Conservation (phyloP, 2,797 vertebrate species). For the Octomys mimax region DNA sequence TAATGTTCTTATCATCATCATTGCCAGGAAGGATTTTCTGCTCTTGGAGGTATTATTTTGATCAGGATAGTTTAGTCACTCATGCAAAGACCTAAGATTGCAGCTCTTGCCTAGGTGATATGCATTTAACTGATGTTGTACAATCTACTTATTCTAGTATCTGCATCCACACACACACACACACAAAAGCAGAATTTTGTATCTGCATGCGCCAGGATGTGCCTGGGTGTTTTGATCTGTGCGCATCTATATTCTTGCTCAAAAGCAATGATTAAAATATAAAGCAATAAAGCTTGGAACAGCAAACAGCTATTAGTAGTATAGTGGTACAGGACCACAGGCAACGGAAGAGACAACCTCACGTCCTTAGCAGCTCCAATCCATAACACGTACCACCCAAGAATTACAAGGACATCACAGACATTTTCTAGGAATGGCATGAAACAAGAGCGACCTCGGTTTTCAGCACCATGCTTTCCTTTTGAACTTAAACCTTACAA, state of each 20-base stretch:
- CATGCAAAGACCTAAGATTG: constrained; percentile 14
- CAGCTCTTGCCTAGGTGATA: neutral
- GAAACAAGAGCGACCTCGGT: neutral
- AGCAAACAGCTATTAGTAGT: constrained; percentile 43
- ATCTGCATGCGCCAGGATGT: neutral
- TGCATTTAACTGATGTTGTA: neutral
- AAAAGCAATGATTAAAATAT: constrained; percentile 46
- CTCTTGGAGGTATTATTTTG: constrained; percentile 27
- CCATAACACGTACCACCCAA: constrained; percentile 14
- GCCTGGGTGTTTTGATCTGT: neutral
- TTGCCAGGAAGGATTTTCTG: constrained; percentile 56
- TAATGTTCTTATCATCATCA: constrained; percentile 21
- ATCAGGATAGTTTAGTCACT: neutral
- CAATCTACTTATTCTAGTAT: neutral
- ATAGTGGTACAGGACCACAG: neutral
- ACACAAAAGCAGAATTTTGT: constrained; percentile 27
- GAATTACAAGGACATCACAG: neutral
- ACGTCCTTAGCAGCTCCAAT: neutral
- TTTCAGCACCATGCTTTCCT: constrained; percentile 55
- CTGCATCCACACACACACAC: neutral
- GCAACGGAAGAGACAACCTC: neutral
- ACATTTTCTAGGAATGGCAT: constrained; percentile 6
- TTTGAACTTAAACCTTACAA: constrained; percentile 44
- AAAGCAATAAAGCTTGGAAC: constrained; percentile 5
- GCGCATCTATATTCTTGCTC: constrained; percentile 3